phyloP scores from a whole-genome alignment of 2,797 vertebrate species.

The Tachyglossus aculeatus region DNA sequence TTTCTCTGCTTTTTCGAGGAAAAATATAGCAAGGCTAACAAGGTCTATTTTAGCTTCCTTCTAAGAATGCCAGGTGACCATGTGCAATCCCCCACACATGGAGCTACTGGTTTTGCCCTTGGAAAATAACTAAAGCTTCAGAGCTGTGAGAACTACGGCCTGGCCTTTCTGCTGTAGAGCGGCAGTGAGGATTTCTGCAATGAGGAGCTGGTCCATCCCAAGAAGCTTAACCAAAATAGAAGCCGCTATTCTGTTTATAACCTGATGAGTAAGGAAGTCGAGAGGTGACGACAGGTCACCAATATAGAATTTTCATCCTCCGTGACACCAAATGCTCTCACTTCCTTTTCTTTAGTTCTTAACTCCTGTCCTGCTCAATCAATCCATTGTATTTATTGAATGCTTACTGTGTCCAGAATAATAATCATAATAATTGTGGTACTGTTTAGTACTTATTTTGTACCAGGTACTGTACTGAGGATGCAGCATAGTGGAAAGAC shows the following conservation, averaged over 20 bases:
- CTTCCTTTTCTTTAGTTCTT: too few relatives aligned
- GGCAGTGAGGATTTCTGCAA: background rate
- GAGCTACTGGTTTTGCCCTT: background rate
- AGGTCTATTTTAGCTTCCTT: accelerated
- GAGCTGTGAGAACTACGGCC: slow-evolving; percentile 2
- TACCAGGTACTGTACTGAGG: too few relatives aligned
- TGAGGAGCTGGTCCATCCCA: slow-evolving; percentile 7
- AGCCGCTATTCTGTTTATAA: slow-evolving; percentile 40
- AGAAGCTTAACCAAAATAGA: slow-evolving; percentile 28
- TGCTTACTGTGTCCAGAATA: too few relatives aligned
- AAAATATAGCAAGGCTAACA: background rate
- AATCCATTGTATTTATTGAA: too few relatives aligned
- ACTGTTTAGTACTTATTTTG: too few relatives aligned
- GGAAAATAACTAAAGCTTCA: slow-evolving; percentile 1
- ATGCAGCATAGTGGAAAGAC: too few relatives aligned
- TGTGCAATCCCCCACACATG: background rate
- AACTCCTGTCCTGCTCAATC: too few relatives aligned
- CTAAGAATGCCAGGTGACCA: background rate
- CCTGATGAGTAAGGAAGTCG: slow-evolving; percentile 10
- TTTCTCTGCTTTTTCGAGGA: too few relatives aligned
- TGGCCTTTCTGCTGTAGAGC: slow-evolving; percentile 8
- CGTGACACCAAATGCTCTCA: slow-evolving; percentile 5
- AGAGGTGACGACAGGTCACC: slow-evolving; percentile 18
- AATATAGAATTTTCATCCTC: slow-evolving; percentile 5
- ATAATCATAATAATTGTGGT: too few relatives aligned